These are phyloP conservation scores for Pocillopora meandrina DNA, from an alignment of 92 coral and sea anemone species.

Conservation along the genomic window DNA sequence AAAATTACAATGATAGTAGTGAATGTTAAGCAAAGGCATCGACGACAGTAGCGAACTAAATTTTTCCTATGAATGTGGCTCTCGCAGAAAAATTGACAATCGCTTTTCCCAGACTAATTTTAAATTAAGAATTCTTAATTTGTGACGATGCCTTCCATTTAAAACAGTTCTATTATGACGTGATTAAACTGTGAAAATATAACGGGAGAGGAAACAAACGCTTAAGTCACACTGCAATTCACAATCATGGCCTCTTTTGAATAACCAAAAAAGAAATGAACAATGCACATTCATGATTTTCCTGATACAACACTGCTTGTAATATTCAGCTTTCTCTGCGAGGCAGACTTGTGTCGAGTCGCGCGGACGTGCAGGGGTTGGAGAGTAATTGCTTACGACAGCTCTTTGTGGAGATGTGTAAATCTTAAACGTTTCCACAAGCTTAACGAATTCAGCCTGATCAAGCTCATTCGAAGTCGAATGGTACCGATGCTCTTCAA, in stretches of 20 bases:
- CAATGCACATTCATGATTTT: slow-evolving; percentile 56
- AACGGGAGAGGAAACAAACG: too few species aligned
- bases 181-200: background rate
- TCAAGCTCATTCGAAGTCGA: slow-evolving; percentile 67
- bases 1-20: too few species aligned
- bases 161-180: slow-evolving; percentile 8
- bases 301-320: slow-evolving; percentile 83
- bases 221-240: background rate
- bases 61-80: too few species aligned
- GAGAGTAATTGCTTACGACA: slow-evolving; percentile 86
- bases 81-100: background rate
- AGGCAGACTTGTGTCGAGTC: slow-evolving; percentile 60
- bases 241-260: background rate
- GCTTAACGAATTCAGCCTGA: slow-evolving; percentile 74
- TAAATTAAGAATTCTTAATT: background rate
- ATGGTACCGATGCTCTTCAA: slow-evolving; percentile 69
- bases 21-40: too few species aligned
- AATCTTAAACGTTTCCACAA: slow-evolving; percentile 74
- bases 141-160: background rate
- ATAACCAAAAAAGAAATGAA: background rate
- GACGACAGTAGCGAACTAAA: too few species aligned
- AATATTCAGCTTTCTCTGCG: slow-evolving; percentile 70
- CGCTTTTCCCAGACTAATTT: background rate
- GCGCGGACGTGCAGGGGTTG: slow-evolving; percentile 80
- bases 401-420: slow-evolving; percentile 79